A percentile compares a stretch with the other conserved stretches of the same genome.
phyloP scores from a whole-genome alignment of 2,797 vertebrate species.

The Florisuga fusca region DNA sequence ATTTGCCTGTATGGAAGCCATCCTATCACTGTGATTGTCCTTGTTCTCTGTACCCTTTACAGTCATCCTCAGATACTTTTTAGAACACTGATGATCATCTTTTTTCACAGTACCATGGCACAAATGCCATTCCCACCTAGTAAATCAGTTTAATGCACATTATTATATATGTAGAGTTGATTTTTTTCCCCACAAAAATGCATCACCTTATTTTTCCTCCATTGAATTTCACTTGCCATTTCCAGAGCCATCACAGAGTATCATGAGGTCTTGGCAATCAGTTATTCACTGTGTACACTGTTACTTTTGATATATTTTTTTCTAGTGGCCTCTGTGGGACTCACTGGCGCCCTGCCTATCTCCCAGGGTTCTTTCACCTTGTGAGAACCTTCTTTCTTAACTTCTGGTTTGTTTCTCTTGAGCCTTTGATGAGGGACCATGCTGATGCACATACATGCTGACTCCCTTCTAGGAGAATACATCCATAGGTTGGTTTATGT shows the following conservation, averaged over 20 bases:
- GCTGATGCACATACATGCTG: not conserved
- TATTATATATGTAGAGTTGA: not conserved
- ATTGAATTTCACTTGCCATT: not conserved
- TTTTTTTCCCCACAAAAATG: accelerated
- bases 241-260: not conserved
- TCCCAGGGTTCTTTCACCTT: not conserved
- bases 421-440: not conserved
- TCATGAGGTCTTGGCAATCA: not conserved
- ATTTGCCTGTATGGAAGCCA: not conserved
- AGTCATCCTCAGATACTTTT: not conserved
- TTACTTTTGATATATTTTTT: not conserved
- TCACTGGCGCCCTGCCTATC: not conserved
- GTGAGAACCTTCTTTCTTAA: not conserved
- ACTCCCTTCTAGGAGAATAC: not conserved
- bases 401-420: not conserved
- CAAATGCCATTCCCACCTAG: not conserved
- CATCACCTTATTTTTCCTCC: not conserved
- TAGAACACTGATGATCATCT: not conserved
- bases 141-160: not conserved
- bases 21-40: not conserved
- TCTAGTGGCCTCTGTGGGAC: not conserved
- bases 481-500: not conserved
- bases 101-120: not conserved
- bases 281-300: not conserved
- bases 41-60: not conserved